Conservation (phyloP, 2,888 invertebrate species). For the Dromius quadrimaculatus region DNA sequence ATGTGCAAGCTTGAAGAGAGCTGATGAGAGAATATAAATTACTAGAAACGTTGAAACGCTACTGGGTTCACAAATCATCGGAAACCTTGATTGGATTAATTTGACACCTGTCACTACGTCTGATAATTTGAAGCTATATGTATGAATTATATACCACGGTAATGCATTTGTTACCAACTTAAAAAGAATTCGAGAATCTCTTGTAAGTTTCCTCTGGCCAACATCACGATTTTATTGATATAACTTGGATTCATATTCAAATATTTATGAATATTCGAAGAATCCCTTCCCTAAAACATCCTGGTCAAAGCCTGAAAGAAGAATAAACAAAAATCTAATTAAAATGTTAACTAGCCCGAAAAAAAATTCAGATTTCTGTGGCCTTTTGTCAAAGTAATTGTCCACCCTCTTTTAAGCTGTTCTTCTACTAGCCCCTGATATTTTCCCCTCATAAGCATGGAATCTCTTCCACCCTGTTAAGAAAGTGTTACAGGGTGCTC, state of each 20-base stretch:
- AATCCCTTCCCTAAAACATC: no score
- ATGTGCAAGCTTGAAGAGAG: constrained; percentile 1
- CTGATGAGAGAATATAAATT: constrained; percentile 2
- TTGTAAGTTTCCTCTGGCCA: no score
- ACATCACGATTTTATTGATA: no score
- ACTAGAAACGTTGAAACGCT: constrained; percentile 20
- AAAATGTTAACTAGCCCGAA: constrained; percentile 29
- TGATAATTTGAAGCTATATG: constrained; percentile 20
- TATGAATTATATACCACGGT: constrained; percentile 1
- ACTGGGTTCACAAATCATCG: constrained; percentile 28
- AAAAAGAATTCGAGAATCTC: no score
- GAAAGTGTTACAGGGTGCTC: not conserved
- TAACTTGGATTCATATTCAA: no score
- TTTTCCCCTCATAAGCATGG: constrained; percentile 8
- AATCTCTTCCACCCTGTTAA: not conserved
- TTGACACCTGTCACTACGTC: constrained; percentile 23
- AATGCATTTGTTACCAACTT: no score
- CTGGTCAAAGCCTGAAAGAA: constrained; percentile 1
- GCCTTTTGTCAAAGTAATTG: constrained; percentile 32
- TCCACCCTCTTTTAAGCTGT: constrained; percentile 33
- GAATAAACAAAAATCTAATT: constrained; percentile 32
- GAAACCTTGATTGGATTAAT: constrained; percentile 26
- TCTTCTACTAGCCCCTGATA: not conserved
- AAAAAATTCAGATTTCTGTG: constrained; percentile 18
- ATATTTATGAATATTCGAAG: no score